Conservation (phyloP, 2,797 vertebrate genomes). For the Etheostoma nigrum region DNA sequence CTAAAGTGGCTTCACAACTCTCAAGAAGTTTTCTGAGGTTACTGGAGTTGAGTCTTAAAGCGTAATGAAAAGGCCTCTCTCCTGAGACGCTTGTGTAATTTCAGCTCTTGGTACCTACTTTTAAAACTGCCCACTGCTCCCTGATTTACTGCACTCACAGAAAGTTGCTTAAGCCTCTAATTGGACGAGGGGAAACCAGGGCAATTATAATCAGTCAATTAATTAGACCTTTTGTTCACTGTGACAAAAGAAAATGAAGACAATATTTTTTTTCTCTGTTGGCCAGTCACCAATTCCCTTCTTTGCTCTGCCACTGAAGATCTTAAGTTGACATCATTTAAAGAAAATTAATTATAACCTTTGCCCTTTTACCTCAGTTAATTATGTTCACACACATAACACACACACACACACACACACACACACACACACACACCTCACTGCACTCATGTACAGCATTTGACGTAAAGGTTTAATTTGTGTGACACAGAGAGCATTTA, state of each 20-base stretch:
- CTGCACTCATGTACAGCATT: neutral
- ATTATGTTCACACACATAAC: neutral
- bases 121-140: constrained; percentile 53
- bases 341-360: constrained; percentile 69
- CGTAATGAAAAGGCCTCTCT: constrained; percentile 76
- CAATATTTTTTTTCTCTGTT: constrained; percentile 36
- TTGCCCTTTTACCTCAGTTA: constrained; percentile 56
- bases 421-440: too few relatives aligned
- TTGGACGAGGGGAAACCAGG: constrained; percentile 73
- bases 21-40: constrained; percentile 64
- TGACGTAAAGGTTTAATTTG: constrained; percentile 8
- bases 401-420: neutral
- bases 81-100: constrained; percentile 70
- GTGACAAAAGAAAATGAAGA: constrained; percentile 51
- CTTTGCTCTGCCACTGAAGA: constrained; percentile 39
- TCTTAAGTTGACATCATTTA: constrained; percentile 43
- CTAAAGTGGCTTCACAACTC: constrained; percentile 33
- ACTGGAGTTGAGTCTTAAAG: constrained; percentile 58
- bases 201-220: constrained; percentile 81
- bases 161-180: constrained; percentile 76
- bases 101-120: constrained; percentile 71
- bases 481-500: constrained; percentile 16
- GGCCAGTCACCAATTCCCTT: constrained; percentile 40
- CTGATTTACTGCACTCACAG: constrained; percentile 56
- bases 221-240: constrained; percentile 81